A percentile compares a stretch with the other conserved stretches of the same genome.
phyloP scores from a whole-genome alignment of 2,888 invertebrate genomes.

The Cepaea hortensis region DNA sequence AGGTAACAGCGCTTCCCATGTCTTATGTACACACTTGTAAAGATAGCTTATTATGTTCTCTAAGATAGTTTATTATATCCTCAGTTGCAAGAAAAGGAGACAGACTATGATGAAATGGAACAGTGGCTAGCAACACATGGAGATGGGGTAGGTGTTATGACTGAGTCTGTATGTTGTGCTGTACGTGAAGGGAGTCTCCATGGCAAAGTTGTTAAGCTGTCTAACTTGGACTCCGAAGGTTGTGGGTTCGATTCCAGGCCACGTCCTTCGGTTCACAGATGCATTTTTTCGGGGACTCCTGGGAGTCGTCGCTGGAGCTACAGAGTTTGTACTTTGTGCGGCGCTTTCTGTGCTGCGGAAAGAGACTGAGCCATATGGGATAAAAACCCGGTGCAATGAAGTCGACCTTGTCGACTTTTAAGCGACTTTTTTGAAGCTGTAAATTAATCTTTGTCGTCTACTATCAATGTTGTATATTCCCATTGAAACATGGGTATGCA shows the following conservation, averaged over 20 bases:
- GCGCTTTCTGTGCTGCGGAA: too few species aligned
- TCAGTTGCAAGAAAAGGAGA: slow-evolving; percentile 72
- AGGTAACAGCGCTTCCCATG: too few species aligned
- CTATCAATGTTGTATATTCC: not conserved
- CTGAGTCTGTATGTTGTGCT: not conserved
- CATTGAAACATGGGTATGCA: not conserved
- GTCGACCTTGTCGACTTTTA: too few species aligned
- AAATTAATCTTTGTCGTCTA: not conserved
- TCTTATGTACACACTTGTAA: not conserved
- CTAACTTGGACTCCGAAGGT: too few species aligned
- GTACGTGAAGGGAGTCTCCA: not conserved
- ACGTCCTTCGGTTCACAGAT: too few species aligned
- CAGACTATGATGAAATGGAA: slow-evolving; percentile 77
- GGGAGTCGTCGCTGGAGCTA: too few species aligned
- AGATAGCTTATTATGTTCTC: not conserved
- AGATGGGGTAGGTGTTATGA: slow-evolving; percentile 37
- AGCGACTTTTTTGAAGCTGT: not conserved
- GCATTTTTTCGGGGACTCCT: too few species aligned
- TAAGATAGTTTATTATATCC: not conserved
- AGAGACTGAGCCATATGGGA: too few species aligned
- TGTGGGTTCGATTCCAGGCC: too few species aligned
- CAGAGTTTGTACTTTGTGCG: too few species aligned
- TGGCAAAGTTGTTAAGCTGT: too few species aligned
- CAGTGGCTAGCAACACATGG: slow-evolving; percentile 55
- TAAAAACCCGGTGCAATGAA: too few species aligned